phyloP scores from a whole-genome alignment of 2,113 vertebrate species.

The Jaculus jaculus region DNA sequence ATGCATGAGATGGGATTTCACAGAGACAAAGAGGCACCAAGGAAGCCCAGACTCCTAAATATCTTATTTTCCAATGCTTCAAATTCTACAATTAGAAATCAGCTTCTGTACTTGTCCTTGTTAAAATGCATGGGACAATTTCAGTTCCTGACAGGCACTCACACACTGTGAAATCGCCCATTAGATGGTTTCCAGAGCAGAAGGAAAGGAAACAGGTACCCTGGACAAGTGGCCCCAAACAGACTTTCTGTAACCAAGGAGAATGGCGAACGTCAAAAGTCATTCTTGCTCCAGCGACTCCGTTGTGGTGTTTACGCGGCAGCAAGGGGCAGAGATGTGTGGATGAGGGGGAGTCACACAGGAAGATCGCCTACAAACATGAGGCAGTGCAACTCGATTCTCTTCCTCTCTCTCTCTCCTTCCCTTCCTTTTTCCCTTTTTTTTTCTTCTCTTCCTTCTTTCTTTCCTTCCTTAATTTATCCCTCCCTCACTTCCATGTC shows the following conservation, averaged over 20 bases:
- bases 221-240: no score
- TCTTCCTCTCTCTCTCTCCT: no score
- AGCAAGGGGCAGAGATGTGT: fast-evolving
- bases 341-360: fast-evolving
- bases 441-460: neutral
- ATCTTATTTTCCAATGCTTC: constrained; percentile 27
- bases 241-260: neutral
- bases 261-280: no score
- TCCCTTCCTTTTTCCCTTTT: neutral
- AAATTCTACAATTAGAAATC: constrained; percentile 52
- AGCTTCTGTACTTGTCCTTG: constrained; percentile 4
- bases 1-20: neutral
- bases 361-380: fast-evolving
- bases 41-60: neutral
- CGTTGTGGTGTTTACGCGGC: no score
- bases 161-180: constrained; percentile 13
- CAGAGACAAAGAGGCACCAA: neutral
- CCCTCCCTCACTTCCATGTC: no score
- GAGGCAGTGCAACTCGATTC: fast-evolving
- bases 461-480: no score
- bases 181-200: neutral
- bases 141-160: neutral
- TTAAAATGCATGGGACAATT: constrained; percentile 23
- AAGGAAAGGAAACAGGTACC: neutral
- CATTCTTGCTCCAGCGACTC: neutral